Evolutionary conservation across 2,888 invertebrate genomes (phyloP).

Genomic region (Malacosoma neustria): DNA sequence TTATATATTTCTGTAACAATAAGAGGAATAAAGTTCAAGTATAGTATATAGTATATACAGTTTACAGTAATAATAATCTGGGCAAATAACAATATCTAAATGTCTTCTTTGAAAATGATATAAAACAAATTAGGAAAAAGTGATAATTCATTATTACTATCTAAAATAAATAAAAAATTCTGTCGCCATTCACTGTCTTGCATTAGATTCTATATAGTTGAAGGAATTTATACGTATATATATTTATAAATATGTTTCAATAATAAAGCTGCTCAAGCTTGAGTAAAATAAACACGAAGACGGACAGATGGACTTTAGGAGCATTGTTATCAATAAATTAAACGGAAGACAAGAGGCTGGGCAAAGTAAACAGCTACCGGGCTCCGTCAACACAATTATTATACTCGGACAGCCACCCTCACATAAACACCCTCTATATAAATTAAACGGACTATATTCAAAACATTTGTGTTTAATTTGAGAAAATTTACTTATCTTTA

Average conservation of each 20-base stretch:
- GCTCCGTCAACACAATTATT: slow-evolving; percentile 73
- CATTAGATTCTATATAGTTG: no score
- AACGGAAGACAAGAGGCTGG: slow-evolving; percentile 50
- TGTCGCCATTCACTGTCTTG: no score
- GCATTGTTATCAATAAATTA: slow-evolving; percentile 74
- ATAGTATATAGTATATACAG: no score
- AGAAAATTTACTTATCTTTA: slow-evolving; percentile 11
- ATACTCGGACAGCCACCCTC: slow-evolving; percentile 69
- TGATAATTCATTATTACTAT: no score
- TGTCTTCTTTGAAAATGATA: no score
- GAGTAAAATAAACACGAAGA: slow-evolving; percentile 10
- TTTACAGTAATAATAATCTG: no score
- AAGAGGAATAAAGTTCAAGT: slow-evolving; percentile 1
- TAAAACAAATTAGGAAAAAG: no score
- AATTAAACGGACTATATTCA: slow-evolving; percentile 56
- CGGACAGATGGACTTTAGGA: slow-evolving; percentile 20
- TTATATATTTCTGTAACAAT: slow-evolving; percentile 24
- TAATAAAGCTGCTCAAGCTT: neutral
- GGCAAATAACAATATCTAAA: no score
- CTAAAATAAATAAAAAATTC: no score
- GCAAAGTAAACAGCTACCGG: slow-evolving; percentile 55
- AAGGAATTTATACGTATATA: neutral
- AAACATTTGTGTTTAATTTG: slow-evolving; percentile 24
- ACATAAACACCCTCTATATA: slow-evolving; percentile 69
- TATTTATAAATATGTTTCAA: neutral